Conservation (phyloP, 2,797 vertebrate species). For the Propithecus deckenii region DNA sequence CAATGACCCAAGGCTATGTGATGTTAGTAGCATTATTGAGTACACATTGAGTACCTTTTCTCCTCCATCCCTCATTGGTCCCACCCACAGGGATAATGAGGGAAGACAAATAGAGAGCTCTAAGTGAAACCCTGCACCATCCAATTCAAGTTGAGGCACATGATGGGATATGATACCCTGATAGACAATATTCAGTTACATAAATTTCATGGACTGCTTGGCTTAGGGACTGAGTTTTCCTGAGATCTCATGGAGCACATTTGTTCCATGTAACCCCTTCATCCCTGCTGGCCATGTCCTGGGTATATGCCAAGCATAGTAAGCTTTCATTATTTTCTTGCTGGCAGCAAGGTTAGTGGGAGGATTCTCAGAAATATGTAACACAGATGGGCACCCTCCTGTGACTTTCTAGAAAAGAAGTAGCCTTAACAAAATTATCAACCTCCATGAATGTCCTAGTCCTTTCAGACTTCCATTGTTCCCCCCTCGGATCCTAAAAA, state of each 20-base stretch:
- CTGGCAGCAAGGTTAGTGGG: not conserved
- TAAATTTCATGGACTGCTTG: not conserved
- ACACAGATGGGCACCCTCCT: not conserved
- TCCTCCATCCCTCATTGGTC: not conserved
- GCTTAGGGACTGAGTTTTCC: not conserved
- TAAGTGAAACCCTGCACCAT: not conserved
- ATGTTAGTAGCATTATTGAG: conserved; percentile 26
- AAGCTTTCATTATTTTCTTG: not conserved
- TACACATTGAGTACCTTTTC: not conserved
- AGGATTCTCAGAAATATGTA: conserved; percentile 40
- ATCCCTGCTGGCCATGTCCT: not conserved
- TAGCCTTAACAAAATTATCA: not conserved
- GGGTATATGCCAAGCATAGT: not conserved
- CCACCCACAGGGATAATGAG: not conserved
- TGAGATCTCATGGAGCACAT: not conserved
- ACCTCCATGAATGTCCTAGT: not conserved
- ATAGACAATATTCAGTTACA: not conserved
- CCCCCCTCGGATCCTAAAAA: not conserved
- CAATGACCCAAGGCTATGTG: conserved; percentile 1
- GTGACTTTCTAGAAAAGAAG: conserved; percentile 29
- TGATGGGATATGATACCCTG: not conserved
- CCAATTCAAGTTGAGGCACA: not conserved
- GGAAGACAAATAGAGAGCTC: not conserved
- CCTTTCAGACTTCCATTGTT: not conserved
- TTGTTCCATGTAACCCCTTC: not conserved